phyloP scores from a whole-genome alignment of 2,888 invertebrate genomes.

The Pegoplata infirma region DNA sequence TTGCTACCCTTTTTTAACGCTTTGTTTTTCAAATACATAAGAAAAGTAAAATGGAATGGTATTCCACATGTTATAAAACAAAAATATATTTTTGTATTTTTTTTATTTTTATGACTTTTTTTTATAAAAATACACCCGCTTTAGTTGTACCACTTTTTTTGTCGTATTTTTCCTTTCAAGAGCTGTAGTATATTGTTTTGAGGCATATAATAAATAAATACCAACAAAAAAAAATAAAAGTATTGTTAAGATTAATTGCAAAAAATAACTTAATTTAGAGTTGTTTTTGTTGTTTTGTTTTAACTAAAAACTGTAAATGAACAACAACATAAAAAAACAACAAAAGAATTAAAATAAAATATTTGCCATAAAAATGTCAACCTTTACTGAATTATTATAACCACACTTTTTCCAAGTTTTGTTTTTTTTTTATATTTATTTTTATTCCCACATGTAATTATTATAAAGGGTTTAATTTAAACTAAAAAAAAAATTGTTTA shows the following conservation, averaged over 20 bases:
- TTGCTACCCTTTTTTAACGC: slow-evolving; percentile 29
- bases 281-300: background rate
- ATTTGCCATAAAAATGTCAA: slow-evolving; percentile 65
- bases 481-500: no score
- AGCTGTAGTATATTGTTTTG: slow-evolving; percentile 6
- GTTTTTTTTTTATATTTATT: background rate
- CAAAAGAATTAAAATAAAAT: slow-evolving; percentile 58
- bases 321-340: slow-evolving; percentile 42
- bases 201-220: slow-evolving; percentile 9
- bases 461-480: no score
- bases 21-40: slow-evolving; percentile 4
- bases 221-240: slow-evolving; percentile 2
- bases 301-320: slow-evolving; percentile 35
- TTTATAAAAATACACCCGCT: slow-evolving; percentile 26
- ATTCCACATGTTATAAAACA: slow-evolving; percentile 48
- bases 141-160: slow-evolving; percentile 1
- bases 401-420: background rate
- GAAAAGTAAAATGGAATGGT: background rate
- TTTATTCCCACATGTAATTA: no score
- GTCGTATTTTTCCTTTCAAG: background rate
- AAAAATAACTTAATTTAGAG: slow-evolving; percentile 17
- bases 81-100: slow-evolving; percentile 28
- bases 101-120: background rate
- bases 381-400: slow-evolving; percentile 26
- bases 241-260: slow-evolving; percentile 50